Evolutionary conservation across 2,888 invertebrate species (phyloP), one percentile per base, ranked within the genome.

Genomic region (Hofmannophila pseudospretella): DNA sequence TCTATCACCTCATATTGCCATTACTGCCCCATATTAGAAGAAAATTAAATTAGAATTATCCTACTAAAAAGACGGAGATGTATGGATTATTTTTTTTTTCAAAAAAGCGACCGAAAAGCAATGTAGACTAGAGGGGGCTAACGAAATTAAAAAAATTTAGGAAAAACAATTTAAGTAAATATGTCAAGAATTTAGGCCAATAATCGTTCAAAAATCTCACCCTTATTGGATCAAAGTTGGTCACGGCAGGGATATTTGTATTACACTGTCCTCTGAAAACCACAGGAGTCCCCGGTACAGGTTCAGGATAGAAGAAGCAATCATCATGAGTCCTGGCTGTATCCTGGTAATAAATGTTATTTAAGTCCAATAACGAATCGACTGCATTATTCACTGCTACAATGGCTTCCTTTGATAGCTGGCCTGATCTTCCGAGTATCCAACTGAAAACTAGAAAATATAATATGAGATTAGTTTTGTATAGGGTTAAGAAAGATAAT

Each of bases 221-320:
- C 29, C 40, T 32, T 13, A 30, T 40, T 20, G 65, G 39, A 41
- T 68, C 50, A 26, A 80, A 79, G 33, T 58, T 57, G 1, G 44
- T 16, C 0, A 68, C 55, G 14, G 60, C 67, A 9, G 49, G 23
- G 1, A 73, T 42, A 29, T 27, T 52, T 16, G 5, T 4, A n/a
- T 73, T 62, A 41, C 79, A 80, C 29, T 56, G 57, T 32, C 79
- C 80, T 3, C 74, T 74, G 41, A 77, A 80, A 0, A 61, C 50
- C 0, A 81, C 79, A 0, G 69, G 66, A 0, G 60, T 48, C 0
- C 67, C 71, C n/a, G 49, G 36, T 2, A 54, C 54, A 1, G 69
- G 59, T 7, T 66, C 69, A 0, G 84, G 84, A 45, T 48, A 73
- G 49, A 69, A 82, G 67, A 81, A 82, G 45, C 84, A 85, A 0